phyloP scores from a whole-genome alignment of 2,113 vertebrate genomes.

The Ciconia boyciana region DNA sequence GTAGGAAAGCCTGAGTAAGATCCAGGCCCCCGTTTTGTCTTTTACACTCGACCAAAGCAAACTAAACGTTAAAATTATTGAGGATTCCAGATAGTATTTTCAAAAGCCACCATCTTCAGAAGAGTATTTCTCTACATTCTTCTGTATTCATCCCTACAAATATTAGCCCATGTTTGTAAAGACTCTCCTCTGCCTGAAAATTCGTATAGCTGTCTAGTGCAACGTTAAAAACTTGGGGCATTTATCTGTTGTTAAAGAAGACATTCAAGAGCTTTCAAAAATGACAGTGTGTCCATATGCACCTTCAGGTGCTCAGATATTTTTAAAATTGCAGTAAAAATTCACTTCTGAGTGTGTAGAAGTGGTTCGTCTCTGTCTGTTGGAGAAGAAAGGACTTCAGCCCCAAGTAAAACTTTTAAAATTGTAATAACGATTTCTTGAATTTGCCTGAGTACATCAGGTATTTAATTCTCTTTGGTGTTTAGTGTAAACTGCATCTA shows the following conservation, averaged over 20 bases:
- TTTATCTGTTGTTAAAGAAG: not conserved
- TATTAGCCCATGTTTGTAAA: not conserved
- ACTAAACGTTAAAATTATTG: not conserved
- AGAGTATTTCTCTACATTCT: not conserved
- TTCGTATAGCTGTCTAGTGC: not conserved
- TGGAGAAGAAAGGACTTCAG: not conserved
- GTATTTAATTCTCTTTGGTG: not conserved
- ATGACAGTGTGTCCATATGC: not conserved
- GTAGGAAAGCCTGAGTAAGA: not conserved
- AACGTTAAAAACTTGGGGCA: rapidly evolving
- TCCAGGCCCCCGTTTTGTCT: not conserved
- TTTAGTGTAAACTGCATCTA: not conserved
- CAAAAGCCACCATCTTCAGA: not conserved
- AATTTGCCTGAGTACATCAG: not conserved
- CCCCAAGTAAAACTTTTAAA: not conserved
- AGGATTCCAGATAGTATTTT: not conserved
- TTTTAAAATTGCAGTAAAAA: not conserved
- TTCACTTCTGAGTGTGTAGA: not conserved
- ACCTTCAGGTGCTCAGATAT: not conserved
- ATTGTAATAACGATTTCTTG: not conserved
- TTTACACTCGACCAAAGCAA: not conserved
- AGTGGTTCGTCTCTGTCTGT: not conserved
- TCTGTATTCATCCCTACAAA: not conserved
- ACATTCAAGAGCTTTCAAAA: not conserved
- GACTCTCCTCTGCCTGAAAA: not conserved